A percentile compares a stretch with the other conserved stretches of the same genome.
These are phyloP conservation scores for Acleris sparsana DNA, from an alignment of 2,888 invertebrate genomes.

Conservation along the genomic window DNA sequence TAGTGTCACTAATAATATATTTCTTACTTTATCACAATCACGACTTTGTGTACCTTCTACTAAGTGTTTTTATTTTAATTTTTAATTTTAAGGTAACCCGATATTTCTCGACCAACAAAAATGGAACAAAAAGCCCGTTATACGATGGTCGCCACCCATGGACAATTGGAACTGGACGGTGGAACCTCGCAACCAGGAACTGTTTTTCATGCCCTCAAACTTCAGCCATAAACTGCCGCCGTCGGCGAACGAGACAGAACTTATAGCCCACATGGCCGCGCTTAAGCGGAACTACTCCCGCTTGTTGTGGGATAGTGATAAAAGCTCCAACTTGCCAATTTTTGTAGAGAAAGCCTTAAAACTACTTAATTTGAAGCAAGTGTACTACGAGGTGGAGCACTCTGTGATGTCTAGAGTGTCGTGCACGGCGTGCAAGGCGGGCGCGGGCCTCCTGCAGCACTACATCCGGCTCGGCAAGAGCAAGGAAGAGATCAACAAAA, in stretches of 20 bases:
- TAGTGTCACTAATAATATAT: too few species aligned
- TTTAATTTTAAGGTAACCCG: constrained; percentile 77
- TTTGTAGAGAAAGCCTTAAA: constrained; percentile 93
- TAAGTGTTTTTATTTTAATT: too few species aligned
- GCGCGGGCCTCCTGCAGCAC: constrained; percentile 92
- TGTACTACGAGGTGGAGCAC: constrained; percentile 92
- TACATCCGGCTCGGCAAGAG: constrained; percentile 93
- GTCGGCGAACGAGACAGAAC: constrained; percentile 76
- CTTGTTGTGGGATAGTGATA: constrained; percentile 89
- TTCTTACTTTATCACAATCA: too few species aligned
- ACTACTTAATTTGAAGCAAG: constrained; percentile 92
- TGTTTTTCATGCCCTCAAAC: constrained; percentile 73
- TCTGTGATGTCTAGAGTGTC: constrained; percentile 96
- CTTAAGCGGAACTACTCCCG: constrained; percentile 79
- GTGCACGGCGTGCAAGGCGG: constrained; percentile 95
- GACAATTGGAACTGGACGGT: constrained; percentile 78
- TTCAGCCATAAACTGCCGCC: constrained; percentile 79
- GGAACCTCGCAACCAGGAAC: constrained; percentile 67
- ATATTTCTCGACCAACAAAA: constrained; percentile 68
- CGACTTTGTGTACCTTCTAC: too few species aligned
- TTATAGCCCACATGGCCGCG: constrained; percentile 73
- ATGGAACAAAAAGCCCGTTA: constrained; percentile 65
- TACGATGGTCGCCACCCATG: constrained; percentile 77
- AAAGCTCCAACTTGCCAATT: constrained; percentile 88
- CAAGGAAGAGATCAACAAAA: constrained; percentile 92